Evolutionary conservation across 2,113 vertebrate genomes (phyloP), one percentile per base, ranked within the genome.

Genomic region (Chlamydotis undulata): DNA sequence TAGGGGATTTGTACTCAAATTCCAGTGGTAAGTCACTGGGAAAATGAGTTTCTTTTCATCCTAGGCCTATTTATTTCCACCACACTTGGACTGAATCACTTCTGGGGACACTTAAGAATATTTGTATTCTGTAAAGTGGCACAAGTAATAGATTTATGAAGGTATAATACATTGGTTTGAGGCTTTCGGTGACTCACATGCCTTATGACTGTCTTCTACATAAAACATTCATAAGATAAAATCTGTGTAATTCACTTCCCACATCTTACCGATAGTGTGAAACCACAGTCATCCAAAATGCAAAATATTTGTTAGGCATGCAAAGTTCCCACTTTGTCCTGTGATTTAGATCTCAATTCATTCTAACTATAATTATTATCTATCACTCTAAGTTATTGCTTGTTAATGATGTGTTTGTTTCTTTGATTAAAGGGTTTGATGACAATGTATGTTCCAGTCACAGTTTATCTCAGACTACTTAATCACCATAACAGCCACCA

Each of bases 331-430:
- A n/a, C 39, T 88, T 88, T 57, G 45, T 41, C 57, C 19, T 56
- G 56, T 74, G 47, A 90, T 90, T 85, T 83, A 74, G 55, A 59
- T 70, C 45, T 70, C 43, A 10, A 9, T 80, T 94, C 35, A 33
- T 78, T 90, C 55, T 56, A 64, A 81, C 26, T 78, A 2, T 41
- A 79, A 76, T 89, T 82, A 71, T 82, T 81, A 67, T 75, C 83
- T 57, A 56, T 92, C 60, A 57, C 19, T 65, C 31, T 24, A n/a
- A 83, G 19, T 89, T 96, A 89, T 82, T 93, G 55, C 69, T 70
- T 92, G 52, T 71, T 94, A 92, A 94, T 89, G 52, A 93, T 73
- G 53, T 84, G 45, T 81, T 90, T 93, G 47, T 96, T 94, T 89
- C 67, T 80, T 92, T 96, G 80, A 92, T 94, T 89, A 71, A 87